Conservation (phyloP, 2,888 invertebrate species). For the Agriotes lineatus region DNA sequence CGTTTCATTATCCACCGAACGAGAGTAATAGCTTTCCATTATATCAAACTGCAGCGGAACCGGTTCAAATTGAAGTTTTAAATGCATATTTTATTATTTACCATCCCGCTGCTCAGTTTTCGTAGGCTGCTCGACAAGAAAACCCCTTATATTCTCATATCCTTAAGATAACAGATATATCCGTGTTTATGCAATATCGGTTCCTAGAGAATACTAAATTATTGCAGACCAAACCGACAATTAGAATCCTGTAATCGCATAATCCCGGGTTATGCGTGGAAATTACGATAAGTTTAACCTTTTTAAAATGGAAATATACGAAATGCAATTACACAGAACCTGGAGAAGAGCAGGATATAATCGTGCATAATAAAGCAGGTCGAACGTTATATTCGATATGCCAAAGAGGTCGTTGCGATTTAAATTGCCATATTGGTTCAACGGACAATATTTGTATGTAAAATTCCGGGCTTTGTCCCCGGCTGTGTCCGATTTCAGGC, state of each 20-base stretch:
- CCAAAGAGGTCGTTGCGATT: neutral
- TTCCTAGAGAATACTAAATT: no score
- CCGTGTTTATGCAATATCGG: neutral
- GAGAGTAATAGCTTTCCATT: slow-evolving; percentile 6
- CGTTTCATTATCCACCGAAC: slow-evolving; percentile 8
- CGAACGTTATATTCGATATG: neutral
- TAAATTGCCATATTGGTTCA: no score
- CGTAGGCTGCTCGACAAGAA: neutral
- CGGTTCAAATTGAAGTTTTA: neutral
- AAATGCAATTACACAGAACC: neutral
- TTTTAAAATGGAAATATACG: neutral
- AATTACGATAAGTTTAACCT: slow-evolving; percentile 2
- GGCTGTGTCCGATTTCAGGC: no score
- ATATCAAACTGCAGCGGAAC: slow-evolving; percentile 7
- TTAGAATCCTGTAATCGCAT: neutral
- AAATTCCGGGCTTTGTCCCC: no score
- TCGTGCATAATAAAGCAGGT: neutral
- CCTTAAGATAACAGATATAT: no score
- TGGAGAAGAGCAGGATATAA: neutral
- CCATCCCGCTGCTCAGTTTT: slow-evolving; percentile 1
- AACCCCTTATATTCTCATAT: neutral
- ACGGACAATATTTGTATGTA: no score
- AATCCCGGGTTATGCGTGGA: neutral
- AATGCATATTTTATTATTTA: slow-evolving; percentile 9
- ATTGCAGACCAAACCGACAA: no score